Evolutionary conservation across 1,140 invertebrate species (phyloP), one percentile per base, ranked within the genome.

Genomic region (Melipona quadrifasciata): DNA sequence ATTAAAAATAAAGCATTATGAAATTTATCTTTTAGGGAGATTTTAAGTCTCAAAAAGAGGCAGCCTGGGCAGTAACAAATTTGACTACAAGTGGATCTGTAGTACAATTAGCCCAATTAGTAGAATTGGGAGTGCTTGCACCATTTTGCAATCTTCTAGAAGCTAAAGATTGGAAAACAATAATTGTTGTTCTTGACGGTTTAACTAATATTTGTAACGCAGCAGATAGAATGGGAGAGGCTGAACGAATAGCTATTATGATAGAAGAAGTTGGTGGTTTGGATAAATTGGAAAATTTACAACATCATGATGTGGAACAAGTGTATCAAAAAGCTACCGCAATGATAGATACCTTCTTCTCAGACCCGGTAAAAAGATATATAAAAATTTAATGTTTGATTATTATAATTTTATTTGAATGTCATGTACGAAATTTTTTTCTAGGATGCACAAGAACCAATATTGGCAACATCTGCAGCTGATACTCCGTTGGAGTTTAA

Each of bases 271-370:
- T 94, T 86, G 96, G 96, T 74, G 97, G 97, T 57, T 92, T 98
- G 70, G 97, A 98, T 93, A 97, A 97, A 92, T 96, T 98, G 80
- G 97, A 98, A 93, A 91, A 89, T 70, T 93, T 98, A 16, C 97
- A 98, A 90, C 95, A 96, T 82, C 97, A 98, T 93, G 96, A 97
- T 90, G 97, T 97, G 94, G 96, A 96, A 89, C 95, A 97, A 91
- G 96, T 99, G 71, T 99, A 99, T 95, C 97, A 97, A 91, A 97
- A 98, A 93, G 96, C 97, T 14, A 96, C 96, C 79, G 95, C 95
- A 78, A 97, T 99, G 77, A 96, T 99, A 84, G 98, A 99, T 90
- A 96, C 95, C 0, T 99, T 96, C 94, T 99, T 99, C 92, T 95
- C 95, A 75, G 96, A 95, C 27, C 96, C 93, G 79, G 95, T 94